Evolutionary conservation across 2,888 invertebrate genomes (phyloP).

Genomic region (Gerris lacustris): DNA sequence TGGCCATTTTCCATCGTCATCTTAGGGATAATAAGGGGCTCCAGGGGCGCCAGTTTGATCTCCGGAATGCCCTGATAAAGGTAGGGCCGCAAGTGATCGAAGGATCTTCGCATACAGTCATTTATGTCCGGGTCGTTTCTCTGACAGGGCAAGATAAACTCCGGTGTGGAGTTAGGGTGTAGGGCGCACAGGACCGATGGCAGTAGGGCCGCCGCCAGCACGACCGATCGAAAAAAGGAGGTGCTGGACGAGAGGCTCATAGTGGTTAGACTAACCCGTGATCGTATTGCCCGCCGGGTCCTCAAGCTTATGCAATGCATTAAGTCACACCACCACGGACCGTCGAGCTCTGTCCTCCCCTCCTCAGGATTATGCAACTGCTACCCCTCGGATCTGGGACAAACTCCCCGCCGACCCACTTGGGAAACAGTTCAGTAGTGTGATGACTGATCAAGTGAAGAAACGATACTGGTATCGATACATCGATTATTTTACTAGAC

Average conservation of each 20-base stretch:
- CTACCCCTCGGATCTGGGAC: conserved; percentile 1
- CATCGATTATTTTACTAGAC: background rate
- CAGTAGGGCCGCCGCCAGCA: background rate
- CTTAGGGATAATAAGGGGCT: conserved; percentile 56
- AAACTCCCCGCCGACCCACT: background rate
- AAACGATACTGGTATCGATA: background rate
- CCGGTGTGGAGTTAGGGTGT: conserved; percentile 41
- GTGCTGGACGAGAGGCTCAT: conserved; percentile 5
- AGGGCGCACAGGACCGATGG: background rate
- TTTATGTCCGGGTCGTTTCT: conserved; percentile 53
- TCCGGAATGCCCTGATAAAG: conserved; percentile 56
- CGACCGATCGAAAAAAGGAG: conserved; percentile 1
- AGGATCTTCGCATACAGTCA: conserved; percentile 51
- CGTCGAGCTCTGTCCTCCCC: background rate
- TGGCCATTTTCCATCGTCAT: conserved; percentile 66
- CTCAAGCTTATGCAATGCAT: background rate
- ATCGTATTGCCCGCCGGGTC: conserved; percentile 3
- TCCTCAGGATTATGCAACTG: background rate
- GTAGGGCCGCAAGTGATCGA: conserved; percentile 61
- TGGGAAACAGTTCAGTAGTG: conserved; percentile 1
- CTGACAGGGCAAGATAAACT: conserved; percentile 58
- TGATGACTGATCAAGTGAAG: background rate
- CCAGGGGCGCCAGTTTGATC: conserved; percentile 59
- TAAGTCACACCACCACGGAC: conserved; percentile 1
- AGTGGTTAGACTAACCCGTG: conserved; percentile 5